Evolutionary conservation across 64 coral and sea anemone species (phyloP).

Genomic region (Stylophora pistillata): DNA sequence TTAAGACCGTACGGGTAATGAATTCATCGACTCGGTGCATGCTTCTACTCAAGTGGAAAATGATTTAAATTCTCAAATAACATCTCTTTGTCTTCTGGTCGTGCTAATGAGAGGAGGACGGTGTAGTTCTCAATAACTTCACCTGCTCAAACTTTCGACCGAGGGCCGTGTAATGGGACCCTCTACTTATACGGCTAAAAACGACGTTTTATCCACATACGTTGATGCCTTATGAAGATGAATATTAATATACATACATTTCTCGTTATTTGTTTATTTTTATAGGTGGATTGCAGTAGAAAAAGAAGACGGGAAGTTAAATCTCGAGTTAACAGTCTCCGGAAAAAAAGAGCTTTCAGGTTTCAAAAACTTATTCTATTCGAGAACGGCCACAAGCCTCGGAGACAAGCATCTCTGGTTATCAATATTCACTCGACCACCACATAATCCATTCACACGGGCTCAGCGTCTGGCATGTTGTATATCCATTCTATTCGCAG

Average conservation of each 20-base stretch:
- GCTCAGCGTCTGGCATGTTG: constrained; percentile 58
- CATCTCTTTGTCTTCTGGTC: too few species aligned
- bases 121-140: too few species aligned
- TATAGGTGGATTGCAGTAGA: constrained; percentile 67
- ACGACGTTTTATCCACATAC: too few species aligned
- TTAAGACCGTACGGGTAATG: not conserved
- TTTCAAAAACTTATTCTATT: constrained; percentile 66
- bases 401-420: constrained; percentile 70
- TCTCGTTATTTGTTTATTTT: not conserved
- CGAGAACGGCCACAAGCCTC: constrained; percentile 45
- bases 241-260: not conserved
- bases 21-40: too few species aligned
- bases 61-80: not conserved
- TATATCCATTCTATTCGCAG: constrained; percentile 53
- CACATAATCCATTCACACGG: constrained; percentile 64
- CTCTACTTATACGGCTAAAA: too few species aligned
- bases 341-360: constrained; percentile 62
- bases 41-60: not conserved
- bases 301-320: constrained; percentile 55
- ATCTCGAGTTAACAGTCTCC: constrained; percentile 47
- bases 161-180: too few species aligned
- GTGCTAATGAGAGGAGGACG: too few species aligned
- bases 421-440: constrained; percentile 55
- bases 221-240: too few species aligned
- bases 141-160: not conserved